Percentiles rank a stretch among this genome's conserved stretches.
Conservation (phyloP, 2,797 vertebrate species). For the Eptatretus atami region DNA sequence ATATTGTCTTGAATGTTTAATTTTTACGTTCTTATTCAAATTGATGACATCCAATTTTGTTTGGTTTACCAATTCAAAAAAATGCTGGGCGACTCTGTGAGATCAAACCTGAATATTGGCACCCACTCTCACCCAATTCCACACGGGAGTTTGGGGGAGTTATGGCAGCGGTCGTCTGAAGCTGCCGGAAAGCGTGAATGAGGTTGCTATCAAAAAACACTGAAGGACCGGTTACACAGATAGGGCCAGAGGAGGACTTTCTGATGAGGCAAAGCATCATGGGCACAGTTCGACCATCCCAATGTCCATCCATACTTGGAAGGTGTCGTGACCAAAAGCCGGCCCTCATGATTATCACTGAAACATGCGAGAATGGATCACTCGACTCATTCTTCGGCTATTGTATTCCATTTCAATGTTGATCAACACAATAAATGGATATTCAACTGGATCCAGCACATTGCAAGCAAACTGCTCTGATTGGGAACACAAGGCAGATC, state of each 20-base stretch:
- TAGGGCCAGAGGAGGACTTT: constrained; percentile 65
- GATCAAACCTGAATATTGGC: not conserved
- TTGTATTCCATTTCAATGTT: constrained; percentile 8
- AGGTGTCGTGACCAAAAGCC: constrained; percentile 86
- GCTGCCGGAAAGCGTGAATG: constrained; percentile 78
- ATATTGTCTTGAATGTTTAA: too few relatives aligned
- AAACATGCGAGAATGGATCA: constrained; percentile 94
- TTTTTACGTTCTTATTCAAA: constrained; percentile 8
- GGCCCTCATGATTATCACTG: constrained; percentile 87
- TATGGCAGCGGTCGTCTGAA: constrained; percentile 83
- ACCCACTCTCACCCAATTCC: constrained; percentile 6
- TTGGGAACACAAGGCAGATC: too few relatives aligned
- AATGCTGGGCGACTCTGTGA: not conserved
- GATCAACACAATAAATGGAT: too few relatives aligned
- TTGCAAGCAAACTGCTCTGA: too few relatives aligned
- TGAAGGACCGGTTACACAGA: constrained; percentile 93
- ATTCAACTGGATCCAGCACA: too few relatives aligned
- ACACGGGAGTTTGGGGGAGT: constrained; percentile 88
- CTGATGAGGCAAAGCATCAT: constrained; percentile 85
- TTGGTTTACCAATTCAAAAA: not conserved
- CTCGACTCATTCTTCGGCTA: constrained; percentile 75
- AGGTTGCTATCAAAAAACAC: constrained; percentile 95
- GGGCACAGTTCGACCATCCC: constrained; percentile 92
- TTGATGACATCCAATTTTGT: constrained; percentile 3
- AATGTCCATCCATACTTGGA: constrained; percentile 91